Evolutionary conservation across 2,113 vertebrate genomes (phyloP).

Genomic region (Antechinus flavipes): DNA sequence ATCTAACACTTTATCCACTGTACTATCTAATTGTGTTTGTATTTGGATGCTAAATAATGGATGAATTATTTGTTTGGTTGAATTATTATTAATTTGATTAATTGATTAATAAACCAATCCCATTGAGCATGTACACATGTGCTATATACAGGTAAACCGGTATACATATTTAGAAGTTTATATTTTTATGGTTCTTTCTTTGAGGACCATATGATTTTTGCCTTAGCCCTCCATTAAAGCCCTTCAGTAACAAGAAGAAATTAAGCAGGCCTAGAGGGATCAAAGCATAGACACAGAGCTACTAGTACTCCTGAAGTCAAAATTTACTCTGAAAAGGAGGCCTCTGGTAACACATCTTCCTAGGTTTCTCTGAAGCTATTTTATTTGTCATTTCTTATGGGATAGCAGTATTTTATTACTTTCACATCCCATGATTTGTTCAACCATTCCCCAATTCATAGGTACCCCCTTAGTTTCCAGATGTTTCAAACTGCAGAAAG

Average conservation of each 20-base stretch:
- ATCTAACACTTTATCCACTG: neutral
- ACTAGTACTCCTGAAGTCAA: neutral
- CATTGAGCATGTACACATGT: neutral
- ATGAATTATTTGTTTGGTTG: neutral
- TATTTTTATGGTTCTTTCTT: neutral
- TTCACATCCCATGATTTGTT: neutral
- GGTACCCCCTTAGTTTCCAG: neutral
- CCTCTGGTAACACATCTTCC: neutral
- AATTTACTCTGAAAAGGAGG: conserved; percentile 26
- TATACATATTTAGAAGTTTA: neutral
- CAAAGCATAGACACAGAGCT: neutral
- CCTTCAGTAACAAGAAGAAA: conserved; percentile 4
- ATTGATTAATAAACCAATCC: neutral
- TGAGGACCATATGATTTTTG: neutral
- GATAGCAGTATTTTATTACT: neutral
- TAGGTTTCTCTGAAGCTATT: neutral
- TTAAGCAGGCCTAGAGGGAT: neutral
- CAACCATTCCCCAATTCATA: neutral
- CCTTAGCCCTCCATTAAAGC: conserved; percentile 7
- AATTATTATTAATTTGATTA: no score
- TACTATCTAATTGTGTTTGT: neutral
- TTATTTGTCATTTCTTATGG: neutral
- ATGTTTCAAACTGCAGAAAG: neutral
- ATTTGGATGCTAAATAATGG: neutral
- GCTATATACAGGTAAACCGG: neutral